Percentiles rank a stretch among this genome's conserved stretches.
Evolutionary conservation across 2,113 vertebrate species (phyloP).

Genomic region (Ctenomys sociabilis): DNA sequence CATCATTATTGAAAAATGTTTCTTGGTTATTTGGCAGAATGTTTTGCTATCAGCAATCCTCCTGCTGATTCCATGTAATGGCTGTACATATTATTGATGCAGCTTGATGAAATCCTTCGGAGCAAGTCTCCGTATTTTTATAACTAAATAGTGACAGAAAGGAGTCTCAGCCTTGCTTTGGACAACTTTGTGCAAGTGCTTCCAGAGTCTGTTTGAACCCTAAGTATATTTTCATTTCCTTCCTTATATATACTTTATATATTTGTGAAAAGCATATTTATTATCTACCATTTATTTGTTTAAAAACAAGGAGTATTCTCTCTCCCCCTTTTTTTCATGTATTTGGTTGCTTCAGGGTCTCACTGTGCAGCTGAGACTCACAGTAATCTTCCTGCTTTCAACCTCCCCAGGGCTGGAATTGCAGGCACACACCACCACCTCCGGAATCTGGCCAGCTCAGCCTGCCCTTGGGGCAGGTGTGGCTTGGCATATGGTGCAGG

Average conservation of each 20-base stretch:
- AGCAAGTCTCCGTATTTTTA: background rate
- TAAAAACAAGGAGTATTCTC: constrained; percentile 46
- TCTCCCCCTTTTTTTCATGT: no score
- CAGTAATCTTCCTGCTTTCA: no score
- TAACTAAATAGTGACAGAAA: background rate
- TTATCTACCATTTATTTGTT: constrained; percentile 73
- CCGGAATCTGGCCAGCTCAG: no score
- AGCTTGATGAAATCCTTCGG: background rate
- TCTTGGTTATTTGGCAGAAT: background rate
- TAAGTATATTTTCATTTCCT: background rate
- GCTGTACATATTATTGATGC: background rate
- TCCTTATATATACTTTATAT: constrained; percentile 44
- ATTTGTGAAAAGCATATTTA: constrained; percentile 71
- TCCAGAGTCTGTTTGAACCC: constrained; percentile 5
- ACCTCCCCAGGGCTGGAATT: no score
- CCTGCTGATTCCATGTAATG: background rate
- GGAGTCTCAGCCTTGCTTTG: background rate
- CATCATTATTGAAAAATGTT: background rate
- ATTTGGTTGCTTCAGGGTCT: no score
- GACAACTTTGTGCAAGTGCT: background rate
- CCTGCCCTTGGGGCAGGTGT: no score
- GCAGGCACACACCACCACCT: no score
- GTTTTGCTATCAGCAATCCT: background rate
- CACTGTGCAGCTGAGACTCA: no score
- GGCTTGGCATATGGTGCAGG: no score